A percentile compares a stretch with the other conserved stretches of the same genome.
Evolutionary conservation across 2,113 vertebrate genomes (phyloP).

Genomic region (Propithecus coquereli): DNA sequence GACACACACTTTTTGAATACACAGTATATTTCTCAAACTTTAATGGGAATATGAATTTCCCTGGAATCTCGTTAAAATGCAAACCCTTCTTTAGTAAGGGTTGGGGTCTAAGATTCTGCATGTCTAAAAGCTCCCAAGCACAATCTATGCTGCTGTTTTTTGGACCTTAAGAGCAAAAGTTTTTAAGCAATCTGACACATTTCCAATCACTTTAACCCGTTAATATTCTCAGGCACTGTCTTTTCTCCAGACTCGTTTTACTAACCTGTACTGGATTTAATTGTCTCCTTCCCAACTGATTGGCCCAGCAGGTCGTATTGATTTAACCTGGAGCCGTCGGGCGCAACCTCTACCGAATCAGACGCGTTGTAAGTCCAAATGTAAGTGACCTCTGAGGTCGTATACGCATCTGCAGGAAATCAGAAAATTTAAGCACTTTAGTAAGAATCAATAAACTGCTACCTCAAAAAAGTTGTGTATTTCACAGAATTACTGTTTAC

Average conservation of each 20-base stretch:
- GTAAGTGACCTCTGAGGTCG: slow-evolving; percentile 96
- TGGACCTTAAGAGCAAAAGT: neutral
- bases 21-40: neutral
- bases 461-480: neutral
- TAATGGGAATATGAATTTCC: neutral
- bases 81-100: neutral
- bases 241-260: slow-evolving; percentile 33
- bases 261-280: slow-evolving; percentile 97
- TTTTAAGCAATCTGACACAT: neutral
- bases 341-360: slow-evolving; percentile 95
- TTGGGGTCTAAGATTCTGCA: neutral
- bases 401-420: slow-evolving; percentile 92
- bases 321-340: slow-evolving; percentile 96
- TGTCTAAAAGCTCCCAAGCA: neutral
- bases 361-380: slow-evolving; percentile 95
- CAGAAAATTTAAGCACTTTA: slow-evolving; percentile 38
- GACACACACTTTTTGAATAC: neutral
- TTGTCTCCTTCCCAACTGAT: slow-evolving; percentile 95
- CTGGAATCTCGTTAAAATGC: neutral
- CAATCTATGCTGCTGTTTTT: neutral
- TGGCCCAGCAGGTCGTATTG: slow-evolving; percentile 97
- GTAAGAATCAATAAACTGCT: neutral
- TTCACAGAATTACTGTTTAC: neutral
- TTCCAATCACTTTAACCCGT: neutral
- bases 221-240: neutral